Base-by-base conservation (phyloP, 2,113 vertebrate species). In the Heterochromis multidens region DNA sequence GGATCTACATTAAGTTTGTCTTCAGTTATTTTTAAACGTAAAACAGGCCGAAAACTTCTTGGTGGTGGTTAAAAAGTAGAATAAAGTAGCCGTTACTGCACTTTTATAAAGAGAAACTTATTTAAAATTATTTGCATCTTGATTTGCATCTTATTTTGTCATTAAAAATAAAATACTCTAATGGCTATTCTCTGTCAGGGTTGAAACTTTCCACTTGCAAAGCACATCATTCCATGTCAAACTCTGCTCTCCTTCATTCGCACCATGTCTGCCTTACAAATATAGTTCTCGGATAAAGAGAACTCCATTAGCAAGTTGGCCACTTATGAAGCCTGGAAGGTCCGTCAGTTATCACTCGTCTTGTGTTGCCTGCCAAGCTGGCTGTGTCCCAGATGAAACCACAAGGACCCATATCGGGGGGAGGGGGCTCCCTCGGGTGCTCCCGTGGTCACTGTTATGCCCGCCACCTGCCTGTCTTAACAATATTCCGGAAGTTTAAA, bases 281-380 rank as follows among this genome's bases (percentile, higher is more conserved):
- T 96, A 96, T 95, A 95, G 93, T 93, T 80, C 93, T 89, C 65
- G 94, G 96, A 96, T 95, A 96, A 96, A 95, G 93, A 91, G 92
- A 84, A 91, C 80, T 94, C 95, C 96, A 96, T 96, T 96, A 96
- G 94, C 91, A 81, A 92, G 93, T 86, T 90, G 92, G 90, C 95
- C 94, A 94, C 95, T 94, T 94, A 87, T 85, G 81, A 90, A 92
- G 90, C 91, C 91, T 87, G 84, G 87, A 93, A 93, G 94, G 94
- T 94, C 91, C 94, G 82, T 96, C 95, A 92, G 91, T 93, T 95
- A 95, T 95, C 95, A 95, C 95, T 94, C 89, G 84, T 91, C 91
- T 93, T 93, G 84, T 93, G 94, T 93, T 94, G 93, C 92, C 91
- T 95, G 90, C 95, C 93, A 93, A 93, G 80, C 84, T 84, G 85